phyloP scores from a whole-genome alignment of 2,797 vertebrate genomes.

The Myripristis jacobus region DNA sequence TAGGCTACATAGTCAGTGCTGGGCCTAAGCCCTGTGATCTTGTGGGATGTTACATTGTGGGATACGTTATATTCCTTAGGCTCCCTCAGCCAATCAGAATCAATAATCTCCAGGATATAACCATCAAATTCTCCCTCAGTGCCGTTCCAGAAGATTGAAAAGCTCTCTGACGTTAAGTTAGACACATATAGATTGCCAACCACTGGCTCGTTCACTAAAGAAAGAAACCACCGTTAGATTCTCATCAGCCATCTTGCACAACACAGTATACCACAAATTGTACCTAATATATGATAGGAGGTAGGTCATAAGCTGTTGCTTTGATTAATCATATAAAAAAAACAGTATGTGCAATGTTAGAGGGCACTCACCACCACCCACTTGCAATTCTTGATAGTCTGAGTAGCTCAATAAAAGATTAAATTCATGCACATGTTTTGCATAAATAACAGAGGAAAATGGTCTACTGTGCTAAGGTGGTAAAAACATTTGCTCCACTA shows the following conservation, averaged over 20 bases:
- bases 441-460: constrained; percentile 11
- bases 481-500: constrained; percentile 2
- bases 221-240: constrained; percentile 79
- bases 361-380: constrained; percentile 56
- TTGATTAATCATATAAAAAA: constrained; percentile 19
- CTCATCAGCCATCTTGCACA: constrained; percentile 41
- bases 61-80: constrained; percentile 89
- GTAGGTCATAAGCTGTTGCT: neutral
- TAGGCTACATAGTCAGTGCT: constrained; percentile 95
- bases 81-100: constrained; percentile 93
- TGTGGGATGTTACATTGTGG: constrained; percentile 80
- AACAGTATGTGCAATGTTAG: constrained; percentile 6
- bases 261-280: neutral
- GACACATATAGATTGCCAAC: constrained; percentile 88
- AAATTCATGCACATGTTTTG: constrained; percentile 48
- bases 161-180: constrained; percentile 90
- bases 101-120: constrained; percentile 97
- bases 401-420: constrained; percentile 46
- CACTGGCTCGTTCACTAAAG: constrained; percentile 87
- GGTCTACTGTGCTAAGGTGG: neutral
- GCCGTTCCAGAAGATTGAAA: constrained; percentile 91
- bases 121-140: constrained; percentile 84
- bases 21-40: constrained; percentile 90
- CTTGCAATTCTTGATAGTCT: constrained; percentile 46
- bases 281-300: neutral